Percentiles rank a stretch among this genome's conserved stretches.
Evolutionary conservation across 2,888 invertebrate genomes (phyloP).

Genomic region (Troides oblongomaculatus): DNA sequence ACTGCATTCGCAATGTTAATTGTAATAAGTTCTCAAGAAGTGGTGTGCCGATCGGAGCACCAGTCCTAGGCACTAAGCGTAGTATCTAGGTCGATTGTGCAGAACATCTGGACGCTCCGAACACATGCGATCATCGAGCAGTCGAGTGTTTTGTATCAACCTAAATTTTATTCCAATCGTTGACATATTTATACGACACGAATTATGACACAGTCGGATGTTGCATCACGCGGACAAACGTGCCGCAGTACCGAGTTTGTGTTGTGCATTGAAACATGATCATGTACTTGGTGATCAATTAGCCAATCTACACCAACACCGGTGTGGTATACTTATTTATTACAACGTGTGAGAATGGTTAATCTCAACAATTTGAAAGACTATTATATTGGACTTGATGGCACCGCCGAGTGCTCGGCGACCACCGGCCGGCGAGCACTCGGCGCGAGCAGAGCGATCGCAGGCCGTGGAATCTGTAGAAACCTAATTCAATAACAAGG

Average conservation of each 20-base stretch:
- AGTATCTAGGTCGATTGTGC: slow-evolving; percentile 23
- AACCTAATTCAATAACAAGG: slow-evolving; percentile 28
- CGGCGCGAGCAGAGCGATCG: slow-evolving; percentile 6
- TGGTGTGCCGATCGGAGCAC: too few relatives aligned
- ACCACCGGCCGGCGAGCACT: not conserved
- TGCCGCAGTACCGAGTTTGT: too few relatives aligned
- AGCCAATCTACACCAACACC: too few relatives aligned
- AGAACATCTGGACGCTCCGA: slow-evolving; percentile 18
- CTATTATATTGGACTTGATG: too few relatives aligned
- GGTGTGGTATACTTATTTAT: too few relatives aligned
- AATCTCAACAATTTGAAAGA: too few relatives aligned
- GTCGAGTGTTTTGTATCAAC: slow-evolving; percentile 24
- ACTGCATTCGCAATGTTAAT: too few relatives aligned
- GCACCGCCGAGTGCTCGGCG: too few relatives aligned
- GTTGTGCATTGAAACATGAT: too few relatives aligned
- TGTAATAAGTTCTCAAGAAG: too few relatives aligned
- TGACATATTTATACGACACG: slow-evolving; percentile 4
- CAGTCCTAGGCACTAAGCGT: slow-evolving; percentile 7
- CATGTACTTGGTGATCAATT: too few relatives aligned
- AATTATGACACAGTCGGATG: not conserved
- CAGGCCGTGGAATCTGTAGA: not conserved
- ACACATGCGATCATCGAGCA: slow-evolving; percentile 20
- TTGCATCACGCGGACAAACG: not conserved
- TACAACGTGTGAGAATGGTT: too few relatives aligned
- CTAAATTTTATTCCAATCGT: slow-evolving; percentile 22